phyloP scores from a whole-genome alignment of 2,113 vertebrate species.

The Pitta sordida region DNA sequence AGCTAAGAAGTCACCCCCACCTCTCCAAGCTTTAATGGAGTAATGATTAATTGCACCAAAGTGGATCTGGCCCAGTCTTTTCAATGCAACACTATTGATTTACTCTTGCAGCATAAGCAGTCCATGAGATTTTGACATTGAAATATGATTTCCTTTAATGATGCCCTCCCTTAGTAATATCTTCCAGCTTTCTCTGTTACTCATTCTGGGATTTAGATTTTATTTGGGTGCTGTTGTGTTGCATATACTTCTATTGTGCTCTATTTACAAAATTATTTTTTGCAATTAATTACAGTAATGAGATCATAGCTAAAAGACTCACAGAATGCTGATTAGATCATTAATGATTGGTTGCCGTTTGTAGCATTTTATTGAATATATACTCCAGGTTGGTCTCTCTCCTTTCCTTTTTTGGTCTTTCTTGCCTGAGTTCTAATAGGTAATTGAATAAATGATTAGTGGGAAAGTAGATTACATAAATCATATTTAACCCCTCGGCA shows the following conservation, averaged over 20 bases:
- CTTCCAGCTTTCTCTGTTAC: slow-evolving; percentile 36
- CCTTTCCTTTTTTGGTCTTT: slow-evolving; percentile 35
- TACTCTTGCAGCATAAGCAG: slow-evolving; percentile 8
- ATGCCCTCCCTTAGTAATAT: not conserved
- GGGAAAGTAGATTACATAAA: slow-evolving; percentile 49
- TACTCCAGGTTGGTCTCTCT: not conserved
- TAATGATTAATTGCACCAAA: slow-evolving; percentile 45
- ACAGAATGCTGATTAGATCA: slow-evolving; percentile 54
- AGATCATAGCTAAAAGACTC: slow-evolving; percentile 22
- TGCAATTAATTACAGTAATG: slow-evolving; percentile 60
- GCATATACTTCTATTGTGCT: slow-evolving; percentile 48
- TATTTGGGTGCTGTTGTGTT: slow-evolving; percentile 52
- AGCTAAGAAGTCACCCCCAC: not conserved
- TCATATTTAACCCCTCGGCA: slow-evolving; percentile 54
- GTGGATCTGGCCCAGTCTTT: slow-evolving; percentile 6
- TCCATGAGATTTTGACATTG: slow-evolving; percentile 51
- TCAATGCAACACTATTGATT: slow-evolving; percentile 47
- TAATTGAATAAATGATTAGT: slow-evolving; percentile 64
- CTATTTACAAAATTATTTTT: slow-evolving; percentile 47
- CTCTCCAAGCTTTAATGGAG: slow-evolving; percentile 15
- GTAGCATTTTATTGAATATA: slow-evolving; percentile 20
- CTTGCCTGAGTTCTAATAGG: slow-evolving; percentile 42
- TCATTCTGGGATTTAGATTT: slow-evolving; percentile 62
- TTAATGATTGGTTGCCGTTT: slow-evolving; percentile 42
- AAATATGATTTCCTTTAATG: slow-evolving; percentile 41